A percentile compares a stretch with the other conserved stretches of the same genome.
phyloP scores from a whole-genome alignment of 2,888 invertebrate species.

The Dryobota labecula region DNA sequence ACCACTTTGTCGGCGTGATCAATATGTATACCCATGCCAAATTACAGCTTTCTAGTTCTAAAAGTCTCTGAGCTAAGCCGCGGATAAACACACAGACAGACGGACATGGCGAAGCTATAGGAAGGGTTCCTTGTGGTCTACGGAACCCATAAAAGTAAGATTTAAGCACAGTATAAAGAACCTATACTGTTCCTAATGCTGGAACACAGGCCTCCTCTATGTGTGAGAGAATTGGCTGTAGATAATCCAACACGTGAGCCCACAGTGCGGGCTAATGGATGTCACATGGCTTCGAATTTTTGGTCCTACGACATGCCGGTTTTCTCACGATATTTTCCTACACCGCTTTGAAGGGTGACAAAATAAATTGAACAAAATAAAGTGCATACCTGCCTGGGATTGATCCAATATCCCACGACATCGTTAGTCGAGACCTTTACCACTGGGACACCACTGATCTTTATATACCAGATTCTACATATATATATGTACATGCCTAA shows the following conservation, averaged over 20 bases:
- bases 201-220: background rate
- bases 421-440: background rate
- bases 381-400: background rate
- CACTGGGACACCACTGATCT: background rate
- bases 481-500: no score
- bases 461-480: background rate
- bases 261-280: background rate
- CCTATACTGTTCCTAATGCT: background rate
- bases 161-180: background rate
- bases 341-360: background rate
- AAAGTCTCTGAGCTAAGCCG: no score
- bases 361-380: background rate
- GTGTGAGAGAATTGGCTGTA: background rate
- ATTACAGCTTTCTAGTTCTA: no score
- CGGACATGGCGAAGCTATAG: no score
- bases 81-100: no score
- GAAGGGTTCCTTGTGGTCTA: no score
- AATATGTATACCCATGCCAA: no score
- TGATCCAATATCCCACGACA: background rate
- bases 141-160: no score
- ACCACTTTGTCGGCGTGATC: no score
- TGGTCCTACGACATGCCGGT: background rate
- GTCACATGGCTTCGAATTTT: background rate
- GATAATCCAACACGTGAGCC: background rate
- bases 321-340: background rate